phyloP scores from a whole-genome alignment of 1,140 invertebrate species.

The Drosophila lacertosa region DNA sequence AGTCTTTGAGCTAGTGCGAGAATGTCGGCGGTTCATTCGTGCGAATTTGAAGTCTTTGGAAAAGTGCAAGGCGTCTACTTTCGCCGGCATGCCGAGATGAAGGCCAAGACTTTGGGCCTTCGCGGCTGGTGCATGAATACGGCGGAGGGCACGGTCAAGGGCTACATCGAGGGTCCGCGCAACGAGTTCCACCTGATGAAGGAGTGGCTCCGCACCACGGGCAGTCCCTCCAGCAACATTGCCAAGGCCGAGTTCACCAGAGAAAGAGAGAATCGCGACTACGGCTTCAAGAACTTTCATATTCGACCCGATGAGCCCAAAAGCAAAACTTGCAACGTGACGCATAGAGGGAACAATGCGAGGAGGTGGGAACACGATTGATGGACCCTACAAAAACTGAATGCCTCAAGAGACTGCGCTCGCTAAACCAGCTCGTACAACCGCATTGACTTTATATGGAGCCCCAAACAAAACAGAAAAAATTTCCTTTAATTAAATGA shows the following conservation, averaged over 20 bases:
- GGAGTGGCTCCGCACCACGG: slow-evolving; percentile 61
- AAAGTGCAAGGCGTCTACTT: slow-evolving; percentile 68
- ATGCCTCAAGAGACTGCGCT: neutral
- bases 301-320: slow-evolving; percentile 40
- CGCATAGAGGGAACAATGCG: neutral
- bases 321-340: neutral
- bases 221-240: slow-evolving; percentile 53
- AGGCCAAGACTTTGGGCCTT: slow-evolving; percentile 55
- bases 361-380: neutral
- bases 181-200: slow-evolving; percentile 59
- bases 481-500: neutral
- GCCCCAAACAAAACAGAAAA: neutral
- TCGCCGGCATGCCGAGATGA: slow-evolving; percentile 45
- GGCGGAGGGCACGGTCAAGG: slow-evolving; percentile 45
- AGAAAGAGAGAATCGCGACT: slow-evolving; percentile 27
- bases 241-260: slow-evolving; percentile 37
- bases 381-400: neutral
- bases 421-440: neutral
- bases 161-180: slow-evolving; percentile 63
- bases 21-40: slow-evolving; percentile 33
- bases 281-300: slow-evolving; percentile 56
- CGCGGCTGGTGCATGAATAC: slow-evolving; percentile 67
- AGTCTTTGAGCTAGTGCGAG: neutral
- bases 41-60: slow-evolving; percentile 63
- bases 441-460: neutral